Evolutionary conservation across 2,797 vertebrate genomes (phyloP).

Genomic region (Liasis olivaceus): DNA sequence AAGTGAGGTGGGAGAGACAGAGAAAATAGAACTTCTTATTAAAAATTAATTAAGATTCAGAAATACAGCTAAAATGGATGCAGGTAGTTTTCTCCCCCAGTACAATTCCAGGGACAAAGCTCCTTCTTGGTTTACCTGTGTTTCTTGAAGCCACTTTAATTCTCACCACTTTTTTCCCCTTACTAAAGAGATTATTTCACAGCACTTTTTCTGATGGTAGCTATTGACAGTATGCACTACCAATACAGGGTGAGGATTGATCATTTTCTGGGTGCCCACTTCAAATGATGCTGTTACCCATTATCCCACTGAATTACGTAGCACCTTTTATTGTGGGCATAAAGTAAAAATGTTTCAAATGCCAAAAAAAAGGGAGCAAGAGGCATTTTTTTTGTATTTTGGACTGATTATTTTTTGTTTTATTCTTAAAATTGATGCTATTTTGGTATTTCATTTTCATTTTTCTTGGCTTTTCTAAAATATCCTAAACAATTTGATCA

Average conservation of each 20-base stretch:
- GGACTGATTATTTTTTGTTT: no score
- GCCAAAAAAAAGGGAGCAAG: no score
- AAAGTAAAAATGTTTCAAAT: no score
- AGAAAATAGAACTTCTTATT: neutral
- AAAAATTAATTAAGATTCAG: neutral
- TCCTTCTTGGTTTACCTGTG: neutral
- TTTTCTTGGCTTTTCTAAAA: no score
- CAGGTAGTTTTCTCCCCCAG: neutral
- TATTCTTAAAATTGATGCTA: no score
- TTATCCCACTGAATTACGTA: neutral
- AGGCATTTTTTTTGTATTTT: no score
- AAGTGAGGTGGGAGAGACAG: no score
- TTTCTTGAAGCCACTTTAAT: neutral
- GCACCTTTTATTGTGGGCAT: neutral
- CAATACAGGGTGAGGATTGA: neutral
- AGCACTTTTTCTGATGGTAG: neutral
- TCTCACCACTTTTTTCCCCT: neutral
- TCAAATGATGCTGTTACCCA: neutral
- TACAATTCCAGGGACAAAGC: neutral
- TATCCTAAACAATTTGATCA: no score
- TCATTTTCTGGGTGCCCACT: neutral
- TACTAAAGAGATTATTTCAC: neutral
- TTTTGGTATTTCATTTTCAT: no score
- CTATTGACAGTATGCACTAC: neutral
- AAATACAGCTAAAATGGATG: neutral